Conservation (phyloP, 30 jellyfish, hydroid and myxozoan genomes). For the Aurelia aurita complex sp. Pacific region DNA sequence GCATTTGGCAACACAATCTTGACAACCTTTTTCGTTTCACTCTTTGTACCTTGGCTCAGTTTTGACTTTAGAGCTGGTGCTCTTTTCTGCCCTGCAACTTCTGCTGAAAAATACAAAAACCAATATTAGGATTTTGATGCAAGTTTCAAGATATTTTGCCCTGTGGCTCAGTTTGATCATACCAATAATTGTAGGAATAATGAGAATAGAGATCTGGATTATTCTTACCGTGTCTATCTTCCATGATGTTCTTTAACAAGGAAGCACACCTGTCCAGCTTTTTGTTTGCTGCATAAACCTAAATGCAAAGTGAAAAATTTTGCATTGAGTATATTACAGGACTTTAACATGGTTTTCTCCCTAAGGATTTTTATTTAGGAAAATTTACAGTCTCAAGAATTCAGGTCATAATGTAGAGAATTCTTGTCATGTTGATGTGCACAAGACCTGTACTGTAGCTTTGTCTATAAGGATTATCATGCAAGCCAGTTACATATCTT, state of each 20-base stretch:
- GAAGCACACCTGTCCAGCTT: slow-evolving; percentile 78
- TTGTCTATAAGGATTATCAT: too few relatives aligned
- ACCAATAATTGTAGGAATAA: too few relatives aligned
- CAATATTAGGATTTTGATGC: background rate
- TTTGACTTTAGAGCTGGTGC: slow-evolving; percentile 8
- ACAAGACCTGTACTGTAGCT: too few relatives aligned
- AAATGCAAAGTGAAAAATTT: background rate
- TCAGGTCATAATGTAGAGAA: too few relatives aligned
- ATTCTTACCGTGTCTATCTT: slow-evolving; percentile 13
- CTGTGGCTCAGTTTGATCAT: too few relatives aligned
- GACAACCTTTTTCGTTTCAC: slow-evolving; percentile 37
- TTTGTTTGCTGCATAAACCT: slow-evolving; percentile 71
- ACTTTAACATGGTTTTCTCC: too few relatives aligned
- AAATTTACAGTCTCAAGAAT: too few relatives aligned
- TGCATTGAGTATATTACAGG: too few relatives aligned
- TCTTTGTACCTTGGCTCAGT: slow-evolving; percentile 6
- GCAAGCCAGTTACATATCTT: too few relatives aligned
- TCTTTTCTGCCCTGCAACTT: background rate
- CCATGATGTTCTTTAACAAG: slow-evolving; percentile 44
- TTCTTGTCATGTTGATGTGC: too few relatives aligned
- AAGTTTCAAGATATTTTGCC: background rate
- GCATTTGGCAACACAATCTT: slow-evolving; percentile 55
- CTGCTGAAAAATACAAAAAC: background rate
- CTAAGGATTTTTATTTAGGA: too few relatives aligned
- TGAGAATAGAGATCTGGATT: too few relatives aligned